Conservation (phyloP, 2,888 invertebrate species). For the Pterostichus niger region DNA sequence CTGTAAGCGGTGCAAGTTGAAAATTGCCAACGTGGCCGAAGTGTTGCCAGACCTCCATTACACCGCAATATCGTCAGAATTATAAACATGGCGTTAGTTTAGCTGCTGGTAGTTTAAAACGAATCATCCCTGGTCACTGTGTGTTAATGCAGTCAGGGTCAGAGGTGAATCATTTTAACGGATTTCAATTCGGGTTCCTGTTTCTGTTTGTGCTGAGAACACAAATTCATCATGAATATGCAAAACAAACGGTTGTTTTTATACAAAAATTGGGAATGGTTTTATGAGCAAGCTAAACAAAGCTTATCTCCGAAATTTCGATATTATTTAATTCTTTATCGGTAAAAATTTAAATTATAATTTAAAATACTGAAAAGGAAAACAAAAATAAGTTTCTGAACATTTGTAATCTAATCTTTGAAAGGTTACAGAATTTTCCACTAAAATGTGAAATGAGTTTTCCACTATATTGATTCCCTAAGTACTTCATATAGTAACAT, state of each 20-base stretch:
- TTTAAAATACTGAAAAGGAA: background rate
- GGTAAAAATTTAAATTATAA: too few species aligned
- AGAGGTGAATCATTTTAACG: constrained; percentile 46
- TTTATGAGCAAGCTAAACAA: background rate
- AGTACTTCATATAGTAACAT: too few species aligned
- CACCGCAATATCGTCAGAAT: constrained; percentile 18
- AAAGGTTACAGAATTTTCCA: background rate
- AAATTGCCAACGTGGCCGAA: constrained; percentile 40
- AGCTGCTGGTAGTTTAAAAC: background rate
- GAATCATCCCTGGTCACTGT: background rate
- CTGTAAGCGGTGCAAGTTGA: constrained; percentile 50
- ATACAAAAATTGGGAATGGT: background rate
- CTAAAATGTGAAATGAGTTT: background rate
- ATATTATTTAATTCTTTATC: too few species aligned
- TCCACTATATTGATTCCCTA: too few species aligned
- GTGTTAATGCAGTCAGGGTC: constrained; percentile 14
- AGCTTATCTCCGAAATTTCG: too few species aligned
- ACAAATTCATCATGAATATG: constrained; percentile 10
- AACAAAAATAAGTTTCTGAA: too few species aligned
- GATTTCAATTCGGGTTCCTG: constrained; percentile 28
- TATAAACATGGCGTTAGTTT: constrained; percentile 21
- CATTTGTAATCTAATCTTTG: background rate
- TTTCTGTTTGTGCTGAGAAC: constrained; percentile 24
- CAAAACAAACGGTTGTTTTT: background rate
- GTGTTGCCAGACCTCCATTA: constrained; percentile 37